Base-by-base conservation (phyloP, 35 echinoderm and acorn worm genomes). In the Apostichopus japonicus region DNA sequence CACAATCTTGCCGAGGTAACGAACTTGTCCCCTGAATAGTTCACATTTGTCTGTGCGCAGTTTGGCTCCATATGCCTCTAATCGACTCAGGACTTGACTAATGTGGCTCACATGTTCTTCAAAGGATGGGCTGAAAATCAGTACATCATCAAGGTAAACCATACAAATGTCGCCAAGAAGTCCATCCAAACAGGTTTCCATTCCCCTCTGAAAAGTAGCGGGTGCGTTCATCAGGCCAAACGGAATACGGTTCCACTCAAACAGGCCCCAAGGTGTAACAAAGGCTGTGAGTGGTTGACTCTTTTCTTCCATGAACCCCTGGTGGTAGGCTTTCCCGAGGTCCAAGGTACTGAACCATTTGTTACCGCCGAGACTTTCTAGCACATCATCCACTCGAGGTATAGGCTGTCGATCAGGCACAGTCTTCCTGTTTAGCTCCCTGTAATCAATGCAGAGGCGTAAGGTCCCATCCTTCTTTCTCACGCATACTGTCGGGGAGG, bases 361-460 rank as follows among this genome's bases (percentile, higher is more conserved):
- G 23, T 25, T 25, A 25, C 25, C 25, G 25, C 25, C 25, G 25
- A 25, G 25, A 25, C 25, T 25, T 1, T 25, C 88, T 25, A 94
- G 54, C 5, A 94, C 93, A 78, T 94, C 93, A 58, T 94, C 88
- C 10, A 94, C 80, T 24, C 77, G 6, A 57, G 93, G 89, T 24
- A 94, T 94, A 2, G 93, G 93, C 13, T 94, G 93, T 92, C 93
- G 57, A 70, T 92, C 90, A 14, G 57, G 83, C 4, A 94, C 92
- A 21, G 84, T 94, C 33, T 94, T 25, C 25, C 25, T 25, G 25
- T 25, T 25, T 25, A 25, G 25, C 25, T 25, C 25, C 25, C 25
- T 25, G 25, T 25, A 25, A 25, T 25, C 25, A 25, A 25, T 25
- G 25, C 25, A 25, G 25, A 25, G 25, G 25, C 25, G 25, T 25